Base-by-base conservation (phyloP, 2,797 vertebrate species). In the Miichthys miiuy region DNA sequence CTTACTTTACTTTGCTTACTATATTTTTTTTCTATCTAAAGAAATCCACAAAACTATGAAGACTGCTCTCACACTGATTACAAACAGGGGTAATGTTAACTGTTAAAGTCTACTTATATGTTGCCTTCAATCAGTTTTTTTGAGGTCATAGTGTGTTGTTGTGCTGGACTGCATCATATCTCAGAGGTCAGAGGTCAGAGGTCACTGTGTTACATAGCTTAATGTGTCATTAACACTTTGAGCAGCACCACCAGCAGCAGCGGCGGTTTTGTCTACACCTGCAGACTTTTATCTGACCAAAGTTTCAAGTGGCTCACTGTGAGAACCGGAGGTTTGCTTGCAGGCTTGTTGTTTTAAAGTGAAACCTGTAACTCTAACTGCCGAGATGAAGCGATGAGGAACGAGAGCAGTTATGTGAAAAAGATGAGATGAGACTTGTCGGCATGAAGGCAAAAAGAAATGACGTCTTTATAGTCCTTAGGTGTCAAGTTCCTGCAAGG, bases 381-480 rank as follows among this genome's bases (percentile, higher is more conserved):
- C 7, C 5, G 48, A 72, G 68, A 73, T 50, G 47, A 60, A 54
- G 27, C 0, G 9, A 73, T 62, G 65, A 75, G 56, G 18, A 57
- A 51, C 2, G 21, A 44, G 17, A 64, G 17, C 21, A 14, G 20
- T 50, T 84, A 56, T n/a, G 17, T 10, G 27, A 23, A 11, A 73
- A 44, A 51, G 51, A 67, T 84, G 54, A 23, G 88, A 84, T 20
- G 27, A 69, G 60, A 75, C 91, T 58, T 52, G 85, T 69, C 18
- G 38, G 10, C 14, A 3, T 25, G 34, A 11, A n/a, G 12, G n/a
- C 16, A 13, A 34, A 34, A 20, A 48, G 20, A 4, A 38, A 13
- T 21, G 23, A 63, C 1, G 14, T 38, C 6, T 1, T 41, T 1
- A 6, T 2, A 6, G 1, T 34, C 34, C 2, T 12, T 2, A 42